phyloP scores from a whole-genome alignment of 1,140 invertebrate genomes.

The Drosophila teissieri region DNA sequence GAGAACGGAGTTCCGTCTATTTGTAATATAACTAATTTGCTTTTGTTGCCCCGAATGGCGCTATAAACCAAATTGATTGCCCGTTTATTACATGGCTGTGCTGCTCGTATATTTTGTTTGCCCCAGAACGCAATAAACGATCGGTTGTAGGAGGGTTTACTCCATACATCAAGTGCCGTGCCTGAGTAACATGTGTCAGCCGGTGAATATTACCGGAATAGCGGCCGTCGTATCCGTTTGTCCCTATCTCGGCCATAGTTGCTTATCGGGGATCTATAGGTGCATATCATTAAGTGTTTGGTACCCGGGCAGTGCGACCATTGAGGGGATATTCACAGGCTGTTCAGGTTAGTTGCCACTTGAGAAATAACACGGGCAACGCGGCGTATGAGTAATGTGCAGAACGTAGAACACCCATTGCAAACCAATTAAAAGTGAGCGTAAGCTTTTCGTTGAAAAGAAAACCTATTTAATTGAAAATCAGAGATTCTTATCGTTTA shows the following conservation, averaged over 20 bases:
- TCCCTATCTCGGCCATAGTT: slow-evolving; percentile 1
- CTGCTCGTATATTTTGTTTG: slow-evolving; percentile 2
- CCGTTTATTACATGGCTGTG: slow-evolving; percentile 4
- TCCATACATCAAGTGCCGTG: not conserved
- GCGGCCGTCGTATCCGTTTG: slow-evolving; percentile 15
- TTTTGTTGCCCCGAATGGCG: slow-evolving; percentile 1
- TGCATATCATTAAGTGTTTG: slow-evolving; percentile 32
- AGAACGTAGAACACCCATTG: no score
- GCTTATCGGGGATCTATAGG: slow-evolving; percentile 18
- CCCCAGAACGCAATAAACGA: slow-evolving; percentile 11
- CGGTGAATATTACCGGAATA: slow-evolving; percentile 13
- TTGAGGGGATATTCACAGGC: not conserved
- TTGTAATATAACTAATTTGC: not conserved
- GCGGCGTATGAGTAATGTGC: no score
- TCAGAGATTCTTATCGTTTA: no score
- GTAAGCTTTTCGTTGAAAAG: no score
- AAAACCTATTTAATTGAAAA: no score
- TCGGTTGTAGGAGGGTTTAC: not conserved
- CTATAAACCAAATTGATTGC: slow-evolving; percentile 24
- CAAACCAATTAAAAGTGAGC: no score
- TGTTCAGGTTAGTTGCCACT: no score
- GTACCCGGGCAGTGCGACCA: not conserved
- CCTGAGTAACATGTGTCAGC: slow-evolving; percentile 24
- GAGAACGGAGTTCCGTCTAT: no score
- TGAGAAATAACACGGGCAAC: no score